phyloP scores from a whole-genome alignment of 2,113 vertebrate species.

The Gila orcuttii region DNA sequence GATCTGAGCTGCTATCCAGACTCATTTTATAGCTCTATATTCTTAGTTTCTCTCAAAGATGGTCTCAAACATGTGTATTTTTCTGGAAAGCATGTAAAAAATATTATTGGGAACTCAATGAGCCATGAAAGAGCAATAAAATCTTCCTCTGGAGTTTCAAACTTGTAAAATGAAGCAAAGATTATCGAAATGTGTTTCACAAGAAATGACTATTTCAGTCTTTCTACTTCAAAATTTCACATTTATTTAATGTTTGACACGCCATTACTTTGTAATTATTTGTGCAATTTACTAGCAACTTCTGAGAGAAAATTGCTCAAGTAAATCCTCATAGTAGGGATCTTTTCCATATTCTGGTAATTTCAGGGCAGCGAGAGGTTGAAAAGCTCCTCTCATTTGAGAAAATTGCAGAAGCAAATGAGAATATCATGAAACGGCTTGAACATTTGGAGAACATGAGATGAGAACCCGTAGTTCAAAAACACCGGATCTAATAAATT shows the following conservation, averaged over 20 bases:
- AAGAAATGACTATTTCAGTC: too few species aligned
- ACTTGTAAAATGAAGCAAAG: too few species aligned
- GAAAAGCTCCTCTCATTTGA: conserved; percentile 6
- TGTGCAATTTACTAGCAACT: too few species aligned
- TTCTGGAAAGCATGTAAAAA: not conserved
- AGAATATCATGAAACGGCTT: conserved; percentile 23
- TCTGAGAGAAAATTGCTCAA: too few species aligned
- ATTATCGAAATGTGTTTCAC: too few species aligned
- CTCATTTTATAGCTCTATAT: not conserved
- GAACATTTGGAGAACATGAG: conserved; percentile 6
- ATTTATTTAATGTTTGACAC: too few species aligned
- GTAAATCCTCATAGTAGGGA: not conserved
- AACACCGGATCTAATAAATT: not conserved
- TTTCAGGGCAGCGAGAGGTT: not conserved
- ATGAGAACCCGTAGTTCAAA: conserved; percentile 20
- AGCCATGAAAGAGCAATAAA: too few species aligned
- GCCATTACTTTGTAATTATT: too few species aligned
- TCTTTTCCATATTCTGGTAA: not conserved
- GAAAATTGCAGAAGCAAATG: conserved; percentile 15
- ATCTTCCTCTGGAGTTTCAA: too few species aligned
- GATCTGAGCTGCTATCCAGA: not conserved
- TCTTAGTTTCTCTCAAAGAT: not conserved
- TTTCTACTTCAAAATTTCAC: too few species aligned
- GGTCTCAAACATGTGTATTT: not conserved
- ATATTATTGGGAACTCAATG: too few species aligned